These are phyloP conservation scores for Bombus balteatus DNA, from an alignment of 1,140 invertebrate genomes.

Conservation along the genomic window DNA sequence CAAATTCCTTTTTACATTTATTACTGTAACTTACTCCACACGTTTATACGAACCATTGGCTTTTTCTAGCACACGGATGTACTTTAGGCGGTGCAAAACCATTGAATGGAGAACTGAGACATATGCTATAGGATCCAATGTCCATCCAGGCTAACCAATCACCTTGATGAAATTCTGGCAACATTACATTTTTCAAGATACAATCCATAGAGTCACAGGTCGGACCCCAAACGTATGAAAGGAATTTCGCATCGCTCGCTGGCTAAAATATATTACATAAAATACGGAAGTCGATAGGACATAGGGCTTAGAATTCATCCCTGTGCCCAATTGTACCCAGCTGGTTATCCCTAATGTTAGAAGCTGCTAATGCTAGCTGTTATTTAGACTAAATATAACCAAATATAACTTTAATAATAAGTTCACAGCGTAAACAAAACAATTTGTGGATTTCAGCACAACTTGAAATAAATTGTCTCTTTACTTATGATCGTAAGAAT, in stretches of 20 bases:
- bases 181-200: slow-evolving; percentile 80
- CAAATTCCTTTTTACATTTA: not conserved
- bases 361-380: not conserved
- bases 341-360: not conserved
- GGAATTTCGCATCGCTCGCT: slow-evolving; percentile 65
- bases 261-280: slow-evolving; percentile 32
- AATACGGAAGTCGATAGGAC: rapidly evolving
- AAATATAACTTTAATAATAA: too few relatives aligned
- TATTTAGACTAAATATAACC: too few relatives aligned
- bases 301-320: not conserved
- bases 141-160: slow-evolving; percentile 85
- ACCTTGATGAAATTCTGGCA: slow-evolving; percentile 83
- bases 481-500: too few relatives aligned
- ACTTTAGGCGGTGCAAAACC: slow-evolving; percentile 83
- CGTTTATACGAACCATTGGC: slow-evolving; percentile 49
- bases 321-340: not conserved
- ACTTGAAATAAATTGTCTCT: too few relatives aligned
- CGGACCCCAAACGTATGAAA: slow-evolving; percentile 85
- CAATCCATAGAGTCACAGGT: slow-evolving; percentile 87
- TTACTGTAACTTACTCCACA: not conserved
- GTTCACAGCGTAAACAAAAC: too few relatives aligned
- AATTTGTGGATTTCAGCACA: too few relatives aligned
- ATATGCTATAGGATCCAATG: slow-evolving; percentile 86
- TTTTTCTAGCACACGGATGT: slow-evolving; percentile 75
- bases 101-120: slow-evolving; percentile 84